Base-by-base conservation (phyloP, 2,797 vertebrate genomes). In the Lagodon rhomboides region DNA sequence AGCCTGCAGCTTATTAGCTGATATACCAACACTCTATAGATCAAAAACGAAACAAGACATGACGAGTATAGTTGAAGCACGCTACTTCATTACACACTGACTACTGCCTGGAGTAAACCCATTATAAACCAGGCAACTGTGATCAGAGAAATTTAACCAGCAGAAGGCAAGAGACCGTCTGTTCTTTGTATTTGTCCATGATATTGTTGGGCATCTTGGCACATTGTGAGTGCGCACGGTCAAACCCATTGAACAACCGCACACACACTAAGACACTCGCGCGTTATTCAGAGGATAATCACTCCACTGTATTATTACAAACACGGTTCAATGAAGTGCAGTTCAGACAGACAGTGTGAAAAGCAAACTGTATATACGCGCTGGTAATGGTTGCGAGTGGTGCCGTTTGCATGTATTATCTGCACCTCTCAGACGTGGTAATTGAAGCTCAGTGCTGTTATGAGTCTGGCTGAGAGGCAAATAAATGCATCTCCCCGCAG, bases 391-490 rank as follows among this genome's bases (percentile, higher is more conserved):
- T 64, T 62, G 88, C 87, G 90, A 92, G 91, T 91, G 91, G 92
- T 92, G 85, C 90, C 89, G 91, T 92, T 92, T 93, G 93, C 93
- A 93, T 94, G 92, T 93, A 93, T 94, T 93, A 95, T 93, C 90
- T 85, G 79, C 85, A 84, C 90, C 88, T 93, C 91, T 93, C 93
- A 94, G 91, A 94, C 89, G 79, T 89, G 84, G 90, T 93, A 94
- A 94, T 95, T 94, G 92, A 94, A 83, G 89, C 89, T 92, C 91
- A 90, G 89, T 87, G 85, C 83, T 84, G 91, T 92, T 92, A 92
- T 88, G 89, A 90, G 92, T 91, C 92, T 85, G 86, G 77, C 85
- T 80, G 88, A 90, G 91, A 93, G 90, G 90, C 85, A 89, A 93
- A 95, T 94, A 93, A 94, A 94, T 90, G 92, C 90, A 91, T 92